Conservation (phyloP, 1,140 invertebrate genomes). For the Paramacrobiotus metropolitanus region DNA sequence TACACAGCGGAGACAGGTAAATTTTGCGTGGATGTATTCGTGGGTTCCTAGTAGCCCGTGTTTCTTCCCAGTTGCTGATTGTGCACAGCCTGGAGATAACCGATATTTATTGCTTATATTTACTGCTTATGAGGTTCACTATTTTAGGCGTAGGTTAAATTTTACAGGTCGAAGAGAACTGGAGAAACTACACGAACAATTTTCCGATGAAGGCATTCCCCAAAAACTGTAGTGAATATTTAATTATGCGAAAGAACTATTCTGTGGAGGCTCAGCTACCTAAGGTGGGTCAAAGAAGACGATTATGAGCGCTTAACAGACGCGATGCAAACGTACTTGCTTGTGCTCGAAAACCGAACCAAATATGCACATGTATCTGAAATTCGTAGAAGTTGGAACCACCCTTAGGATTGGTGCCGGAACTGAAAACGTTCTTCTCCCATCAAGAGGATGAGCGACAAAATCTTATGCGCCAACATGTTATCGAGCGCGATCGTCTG, state of each 20-base stretch:
- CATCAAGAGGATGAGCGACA: not conserved
- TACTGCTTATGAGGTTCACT: too few relatives aligned
- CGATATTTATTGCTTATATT: too few relatives aligned
- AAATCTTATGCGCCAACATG: not conserved
- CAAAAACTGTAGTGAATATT: not conserved
- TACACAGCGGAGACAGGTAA: not conserved
- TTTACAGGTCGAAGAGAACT: slow-evolving; percentile 1
- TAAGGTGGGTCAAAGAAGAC: not conserved
- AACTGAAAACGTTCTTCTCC: not conserved
- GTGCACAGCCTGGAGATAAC: too few relatives aligned
- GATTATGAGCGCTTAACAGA: too few relatives aligned
- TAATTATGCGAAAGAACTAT: not conserved
- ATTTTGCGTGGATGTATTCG: too few relatives aligned
- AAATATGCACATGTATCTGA: too few relatives aligned
- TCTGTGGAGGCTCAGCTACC: not conserved
- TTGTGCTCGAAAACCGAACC: too few relatives aligned
- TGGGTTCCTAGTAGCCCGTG: too few relatives aligned
- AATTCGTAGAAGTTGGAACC: not conserved
- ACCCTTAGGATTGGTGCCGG: not conserved
- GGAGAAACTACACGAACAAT: not conserved
- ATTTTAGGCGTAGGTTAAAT: not conserved
- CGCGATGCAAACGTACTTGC: too few relatives aligned
- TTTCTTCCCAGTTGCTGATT: too few relatives aligned
- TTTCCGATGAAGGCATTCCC: not conserved
- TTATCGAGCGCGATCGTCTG: not conserved